phyloP scores from a whole-genome alignment of 2,797 vertebrate species.

The Gobio occitaniae region DNA sequence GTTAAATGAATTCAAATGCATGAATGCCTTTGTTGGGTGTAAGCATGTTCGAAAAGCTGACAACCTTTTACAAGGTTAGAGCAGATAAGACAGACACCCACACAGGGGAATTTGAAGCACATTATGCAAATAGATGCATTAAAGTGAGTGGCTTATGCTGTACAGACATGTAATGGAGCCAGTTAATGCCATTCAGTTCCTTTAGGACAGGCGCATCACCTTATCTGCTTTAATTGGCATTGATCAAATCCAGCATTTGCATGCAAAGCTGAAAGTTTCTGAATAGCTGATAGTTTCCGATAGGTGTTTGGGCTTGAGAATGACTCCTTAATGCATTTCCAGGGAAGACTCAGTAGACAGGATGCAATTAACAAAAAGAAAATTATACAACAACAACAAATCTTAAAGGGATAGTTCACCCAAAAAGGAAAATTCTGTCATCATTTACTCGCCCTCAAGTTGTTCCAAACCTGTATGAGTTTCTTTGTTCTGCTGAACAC shows the following conservation, averaged over 20 bases:
- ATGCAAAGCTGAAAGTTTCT: neutral
- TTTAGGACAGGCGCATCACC: conserved; percentile 25
- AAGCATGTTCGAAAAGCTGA: conserved; percentile 34
- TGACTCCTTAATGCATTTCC: neutral
- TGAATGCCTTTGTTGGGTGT: conserved; percentile 28
- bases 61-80: conserved; percentile 43
- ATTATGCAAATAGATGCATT: conserved; percentile 51
- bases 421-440: no score
- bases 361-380: neutral
- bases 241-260: conserved; percentile 19
- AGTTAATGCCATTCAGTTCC: conserved; percentile 42
- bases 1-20: conserved; percentile 32
- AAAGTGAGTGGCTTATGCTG: conserved; percentile 19
- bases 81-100: conserved; percentile 32
- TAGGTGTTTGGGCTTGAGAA: neutral
- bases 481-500: no score
- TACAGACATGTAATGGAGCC: conserved; percentile 20
- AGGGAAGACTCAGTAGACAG: neutral
- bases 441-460: no score
- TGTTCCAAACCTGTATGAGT: no score
- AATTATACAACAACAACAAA: no score
- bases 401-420: no score
- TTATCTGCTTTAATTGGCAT: conserved; percentile 43
- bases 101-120: conserved; percentile 27
- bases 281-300: neutral